Percentiles rank a stretch among this genome's conserved stretches.
Evolutionary conservation across 2,888 invertebrate species (phyloP).

Genomic region (Neoaliturus tenellus): DNA sequence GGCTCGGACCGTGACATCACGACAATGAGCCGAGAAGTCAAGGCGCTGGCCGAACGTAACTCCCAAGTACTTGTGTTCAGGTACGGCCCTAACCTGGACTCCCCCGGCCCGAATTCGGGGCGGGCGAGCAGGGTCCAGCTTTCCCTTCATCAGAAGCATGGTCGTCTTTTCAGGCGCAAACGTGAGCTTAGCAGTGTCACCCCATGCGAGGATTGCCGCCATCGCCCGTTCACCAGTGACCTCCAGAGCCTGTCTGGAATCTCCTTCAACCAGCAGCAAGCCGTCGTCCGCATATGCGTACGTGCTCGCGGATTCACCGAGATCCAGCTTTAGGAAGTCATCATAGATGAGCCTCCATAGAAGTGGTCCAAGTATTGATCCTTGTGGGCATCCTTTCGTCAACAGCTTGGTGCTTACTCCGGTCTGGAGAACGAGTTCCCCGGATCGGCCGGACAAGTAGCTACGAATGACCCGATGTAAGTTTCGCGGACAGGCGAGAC

Average conservation of each 20-base stretch:
- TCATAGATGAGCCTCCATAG: background rate
- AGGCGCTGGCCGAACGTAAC: background rate
- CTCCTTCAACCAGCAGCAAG: background rate
- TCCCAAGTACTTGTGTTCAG: background rate
- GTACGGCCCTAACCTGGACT: too few relatives aligned
- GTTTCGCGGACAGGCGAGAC: background rate
- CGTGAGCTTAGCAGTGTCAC: background rate
- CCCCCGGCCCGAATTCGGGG: too few relatives aligned
- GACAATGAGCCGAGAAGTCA: too few relatives aligned
- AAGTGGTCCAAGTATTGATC: background rate
- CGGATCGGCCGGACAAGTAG: background rate
- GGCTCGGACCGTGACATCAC: too few relatives aligned
- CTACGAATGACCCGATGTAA: background rate
- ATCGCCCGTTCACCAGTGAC: background rate
- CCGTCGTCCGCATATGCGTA: background rate
- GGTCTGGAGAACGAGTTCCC: background rate
- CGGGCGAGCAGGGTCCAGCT: too few relatives aligned
- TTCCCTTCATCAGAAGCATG: background rate
- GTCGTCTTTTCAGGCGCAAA: background rate
- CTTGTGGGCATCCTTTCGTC: background rate
- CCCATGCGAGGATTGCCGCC: background rate
- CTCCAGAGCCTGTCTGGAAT: background rate
- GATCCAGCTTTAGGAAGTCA: background rate
- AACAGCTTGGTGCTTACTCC: background rate
- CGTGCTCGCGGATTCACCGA: background rate